Base-by-base conservation (phyloP, 1,140 invertebrate genomes). In the Gryllus bimaculatus region DNA sequence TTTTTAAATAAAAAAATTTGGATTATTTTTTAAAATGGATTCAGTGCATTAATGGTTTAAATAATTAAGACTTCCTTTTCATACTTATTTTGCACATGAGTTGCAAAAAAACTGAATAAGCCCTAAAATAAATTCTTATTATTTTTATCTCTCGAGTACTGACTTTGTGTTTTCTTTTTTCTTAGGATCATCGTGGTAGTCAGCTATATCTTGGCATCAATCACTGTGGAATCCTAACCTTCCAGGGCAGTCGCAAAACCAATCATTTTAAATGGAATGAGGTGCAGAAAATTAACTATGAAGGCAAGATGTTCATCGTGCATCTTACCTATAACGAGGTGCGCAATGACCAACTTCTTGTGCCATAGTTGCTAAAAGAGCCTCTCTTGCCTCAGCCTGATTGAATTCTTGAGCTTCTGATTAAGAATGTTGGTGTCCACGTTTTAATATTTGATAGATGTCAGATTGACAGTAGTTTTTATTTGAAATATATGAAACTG, bases 281-380 rank as follows among this genome's bases (percentile, higher is more conserved):
- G 86, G 94, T 98, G 47, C 94, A 96, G 83, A 98, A 97, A 86
- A 95, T 98, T 79, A 97, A 97, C 84, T 98, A 96, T 84, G 96
- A 98, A 85, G 96, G 96, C n/a, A 96, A 97, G 88, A 98, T 98
- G 95, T 98, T 98, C 85, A 98, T 98, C 82, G 93, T 97, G 80
- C 96, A 98, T 87, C 88, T 98, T 75, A 95, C 88, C 76, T 89
- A 90, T 83, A 89, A 88, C 81, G 92, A 93, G 88, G 92, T 92
- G 85, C 86, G 73, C 49, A 79, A 18, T 66, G 54, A 66, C 18
- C 0, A 3, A 66, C 54, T 66, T 66, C 54, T 66, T 66, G 54
- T 66, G 10, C 10, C 54, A 66, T 66, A 66, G 54, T 66, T 66
- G 18, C 54, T 18, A 7, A 10, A 66, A 66, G 10, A 18, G 18